Percentiles rank a stretch among this genome's conserved stretches.
Conservation (phyloP, 2,113 vertebrate species). For the Pangasianodon gigas region DNA sequence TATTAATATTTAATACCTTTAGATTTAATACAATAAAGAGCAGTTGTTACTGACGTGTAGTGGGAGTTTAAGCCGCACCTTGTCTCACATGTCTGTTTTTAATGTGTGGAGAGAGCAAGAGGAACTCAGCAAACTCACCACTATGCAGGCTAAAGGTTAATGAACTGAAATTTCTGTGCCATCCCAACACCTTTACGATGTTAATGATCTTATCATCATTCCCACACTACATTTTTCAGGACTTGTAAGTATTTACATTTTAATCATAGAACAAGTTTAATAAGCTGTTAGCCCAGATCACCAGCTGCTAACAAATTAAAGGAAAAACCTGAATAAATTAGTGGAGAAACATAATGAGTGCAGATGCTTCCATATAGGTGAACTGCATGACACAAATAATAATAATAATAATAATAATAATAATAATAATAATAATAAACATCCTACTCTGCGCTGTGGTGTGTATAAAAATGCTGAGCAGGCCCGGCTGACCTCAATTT, state of each 20-base stretch:
- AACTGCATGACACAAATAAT: background rate
- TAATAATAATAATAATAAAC: background rate
- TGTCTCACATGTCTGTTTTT: background rate
- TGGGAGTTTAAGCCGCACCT: constrained; percentile 54
- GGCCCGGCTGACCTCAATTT: background rate
- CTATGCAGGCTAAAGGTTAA: background rate
- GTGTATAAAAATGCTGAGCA: background rate
- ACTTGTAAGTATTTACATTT: background rate
- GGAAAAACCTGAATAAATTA: background rate
- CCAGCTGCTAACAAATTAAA: background rate
- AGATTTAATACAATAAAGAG: constrained; percentile 17
- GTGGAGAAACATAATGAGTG: background rate
- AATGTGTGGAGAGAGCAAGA: background rate
- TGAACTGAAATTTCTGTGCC: background rate
- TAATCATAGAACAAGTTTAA: background rate
- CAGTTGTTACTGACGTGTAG: constrained; percentile 72
- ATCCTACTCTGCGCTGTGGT: background rate
- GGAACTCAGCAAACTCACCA: background rate
- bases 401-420: background rate
- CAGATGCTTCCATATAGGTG: background rate
- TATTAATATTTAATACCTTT: background rate
- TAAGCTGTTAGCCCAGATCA: background rate
- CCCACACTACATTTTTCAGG: background rate
- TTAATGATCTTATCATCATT: background rate
- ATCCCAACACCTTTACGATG: background rate